Evolutionary conservation across 2,888 invertebrate species (phyloP).

Genomic region (Ecliptopera silaceata): DNA sequence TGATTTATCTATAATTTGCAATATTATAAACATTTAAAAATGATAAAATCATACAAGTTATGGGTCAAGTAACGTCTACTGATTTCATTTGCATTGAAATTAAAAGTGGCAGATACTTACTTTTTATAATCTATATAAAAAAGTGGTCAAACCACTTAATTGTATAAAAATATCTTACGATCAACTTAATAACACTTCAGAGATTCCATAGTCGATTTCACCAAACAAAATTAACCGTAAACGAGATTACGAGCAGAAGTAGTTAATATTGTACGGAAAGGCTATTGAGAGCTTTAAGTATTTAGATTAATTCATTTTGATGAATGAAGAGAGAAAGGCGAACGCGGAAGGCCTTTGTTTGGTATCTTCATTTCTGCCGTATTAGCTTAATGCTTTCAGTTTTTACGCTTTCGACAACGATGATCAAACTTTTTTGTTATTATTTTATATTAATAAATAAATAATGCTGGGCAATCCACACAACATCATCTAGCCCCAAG

Average conservation of each 20-base stretch:
- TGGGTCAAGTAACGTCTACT: not conserved
- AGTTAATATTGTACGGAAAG: conserved; percentile 34
- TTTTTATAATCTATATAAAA: conserved; percentile 15
- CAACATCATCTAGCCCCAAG: no score
- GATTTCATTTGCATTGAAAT: conserved; percentile 17
- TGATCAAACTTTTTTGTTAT: conserved; percentile 17
- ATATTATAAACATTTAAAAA: no score
- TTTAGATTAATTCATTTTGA: conserved; percentile 69
- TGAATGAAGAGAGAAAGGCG: conserved; percentile 68
- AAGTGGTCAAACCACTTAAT: conserved; percentile 15
- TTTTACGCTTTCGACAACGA: conserved; percentile 21
- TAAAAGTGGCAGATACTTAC: conserved; percentile 3
- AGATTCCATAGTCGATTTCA: conserved; percentile 35
- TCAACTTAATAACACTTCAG: conserved; percentile 14
- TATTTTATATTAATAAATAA: no score
- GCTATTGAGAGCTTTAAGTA: conserved; percentile 48
- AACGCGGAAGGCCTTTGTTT: conserved; percentile 51
- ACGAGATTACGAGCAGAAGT: conserved; percentile 35
- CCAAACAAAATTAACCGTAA: conserved; percentile 32
- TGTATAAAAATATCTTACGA: conserved; percentile 16
- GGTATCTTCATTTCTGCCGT: conserved; percentile 26
- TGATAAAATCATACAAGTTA: no score
- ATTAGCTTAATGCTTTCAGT: conserved; percentile 35
- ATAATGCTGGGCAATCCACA: no score
- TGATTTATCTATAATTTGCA: no score